These are phyloP conservation scores for Spea hammondii DNA, from an alignment of 2,797 vertebrate species.

Conservation along the genomic window DNA sequence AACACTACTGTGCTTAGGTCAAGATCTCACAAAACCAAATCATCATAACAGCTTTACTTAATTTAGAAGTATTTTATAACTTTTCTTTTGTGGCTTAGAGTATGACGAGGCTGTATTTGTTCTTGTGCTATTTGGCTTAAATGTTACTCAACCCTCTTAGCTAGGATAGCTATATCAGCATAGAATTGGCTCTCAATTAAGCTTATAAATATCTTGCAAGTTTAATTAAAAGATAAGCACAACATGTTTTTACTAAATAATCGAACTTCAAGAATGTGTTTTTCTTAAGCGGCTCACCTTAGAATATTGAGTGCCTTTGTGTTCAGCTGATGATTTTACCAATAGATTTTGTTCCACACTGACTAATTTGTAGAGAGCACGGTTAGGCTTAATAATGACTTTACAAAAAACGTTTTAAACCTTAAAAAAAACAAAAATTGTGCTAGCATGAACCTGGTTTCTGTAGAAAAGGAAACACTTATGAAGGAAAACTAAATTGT, in stretches of 20 bases:
- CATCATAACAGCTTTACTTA: constrained; percentile 73
- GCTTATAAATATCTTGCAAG: constrained; percentile 46
- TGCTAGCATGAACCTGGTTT: too few relatives aligned
- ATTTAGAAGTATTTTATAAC: constrained; percentile 63
- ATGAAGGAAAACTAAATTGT: too few relatives aligned
- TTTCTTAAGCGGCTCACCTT: constrained; percentile 43
- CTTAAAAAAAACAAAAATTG: too few relatives aligned
- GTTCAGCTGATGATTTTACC: constrained; percentile 33
- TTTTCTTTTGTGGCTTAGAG: constrained; percentile 36
- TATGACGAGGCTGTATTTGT: background rate
- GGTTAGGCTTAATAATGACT: constrained; percentile 12
- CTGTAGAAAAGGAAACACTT: too few relatives aligned
- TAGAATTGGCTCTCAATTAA: constrained; percentile 42
- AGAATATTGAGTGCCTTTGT: constrained; percentile 47
- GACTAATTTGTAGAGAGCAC: constrained; percentile 23
- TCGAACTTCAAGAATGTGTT: constrained; percentile 45
- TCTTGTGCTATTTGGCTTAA: constrained; percentile 20
- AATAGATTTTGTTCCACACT: constrained; percentile 34
- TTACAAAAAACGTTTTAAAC: background rate
- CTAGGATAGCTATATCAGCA: constrained; percentile 43
- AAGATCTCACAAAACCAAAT: constrained; percentile 70
- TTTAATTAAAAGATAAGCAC: constrained; percentile 51
- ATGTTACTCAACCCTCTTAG: constrained; percentile 32
- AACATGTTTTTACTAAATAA: constrained; percentile 48
- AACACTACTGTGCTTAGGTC: constrained; percentile 65